phyloP scores from a whole-genome alignment of 1,140 invertebrate species.

The Halyomorpha halys region DNA sequence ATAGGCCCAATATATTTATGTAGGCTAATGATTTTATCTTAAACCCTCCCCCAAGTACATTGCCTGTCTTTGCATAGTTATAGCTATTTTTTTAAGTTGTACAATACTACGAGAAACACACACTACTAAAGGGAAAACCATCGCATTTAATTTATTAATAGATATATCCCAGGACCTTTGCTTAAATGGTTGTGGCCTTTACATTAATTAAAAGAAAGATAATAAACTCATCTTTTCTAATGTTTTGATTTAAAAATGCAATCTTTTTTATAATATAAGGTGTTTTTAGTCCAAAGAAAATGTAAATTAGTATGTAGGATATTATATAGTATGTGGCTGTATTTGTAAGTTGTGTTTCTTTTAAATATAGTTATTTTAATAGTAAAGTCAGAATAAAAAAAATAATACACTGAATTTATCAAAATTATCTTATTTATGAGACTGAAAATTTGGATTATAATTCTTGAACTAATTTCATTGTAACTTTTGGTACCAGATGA shows the following conservation, averaged over 20 bases:
- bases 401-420: no score
- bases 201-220: background rate
- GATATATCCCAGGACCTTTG: background rate
- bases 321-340: constrained; percentile 14
- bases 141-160: constrained; percentile 15
- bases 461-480: background rate
- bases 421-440: constrained; percentile 3
- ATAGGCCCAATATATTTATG: background rate
- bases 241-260: background rate
- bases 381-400: background rate
- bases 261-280: constrained; percentile 8
- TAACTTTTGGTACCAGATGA: no score
- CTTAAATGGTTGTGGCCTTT: constrained; percentile 16
- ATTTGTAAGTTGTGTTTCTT: background rate
- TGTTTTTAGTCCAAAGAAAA: constrained; percentile 18
- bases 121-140: no score
- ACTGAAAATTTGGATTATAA: constrained; percentile 5
- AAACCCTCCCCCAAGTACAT: no score
- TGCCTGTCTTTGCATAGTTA: no score
- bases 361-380: background rate
- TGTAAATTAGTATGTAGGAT: constrained; percentile 10
- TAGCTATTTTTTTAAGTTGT: no score
- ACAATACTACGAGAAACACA: no score
- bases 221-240: constrained; percentile 2
- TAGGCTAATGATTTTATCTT: no score